Base-by-base conservation (phyloP, 2,888 invertebrate genomes). In the Catonia carolina region DNA sequence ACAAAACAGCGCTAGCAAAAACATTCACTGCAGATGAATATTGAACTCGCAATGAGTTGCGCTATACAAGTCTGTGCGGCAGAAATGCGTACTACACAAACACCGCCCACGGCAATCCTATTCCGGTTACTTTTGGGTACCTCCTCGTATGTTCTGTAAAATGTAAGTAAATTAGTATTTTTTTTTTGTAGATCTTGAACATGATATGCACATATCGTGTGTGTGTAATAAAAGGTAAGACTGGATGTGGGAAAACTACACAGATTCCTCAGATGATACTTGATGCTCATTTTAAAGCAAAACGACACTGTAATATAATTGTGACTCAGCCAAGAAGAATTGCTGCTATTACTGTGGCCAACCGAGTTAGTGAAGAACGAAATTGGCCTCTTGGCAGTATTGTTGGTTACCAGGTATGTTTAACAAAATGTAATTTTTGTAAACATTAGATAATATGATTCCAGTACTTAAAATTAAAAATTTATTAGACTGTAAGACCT, bases 161-260 rank as follows among this genome's bases (percentile, higher is more conserved):
- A n/a, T n/a, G n/a, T n/a, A n/a, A n/a, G n/a, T n/a, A n/a, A n/a
- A n/a, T n/a, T n/a, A n/a, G n/a, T n/a, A n/a, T n/a, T n/a, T n/a
- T n/a, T n/a, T n/a, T 60, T 60, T 55, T 61, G 4, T 49, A 89
- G 80, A 89, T 96, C 54, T 63, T 93, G 2, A 72, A 78, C 2
- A 76, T 79, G 49, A 81, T 96, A 8, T 75, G 78, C 15, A 75
- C 78, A 1, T 84, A 83, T 69, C 81, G 83, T 53, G 88, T 94
- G 0, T 80, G 88, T 1, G 80, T 98, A 10, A 82, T 99, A 42
- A 86, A 93, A 73, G 97, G 97, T 1, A 85, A 86, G 0, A 97
- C 98, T 0, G 98, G 98, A 1, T 95, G 95, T 71, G 98, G 98
- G 15, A 92, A 92, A 73, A 92, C 94, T 0, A 91, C 90, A 0